Base-by-base conservation (phyloP, 1,140 invertebrate genomes). In the Stegodyphus mimosarum region DNA sequence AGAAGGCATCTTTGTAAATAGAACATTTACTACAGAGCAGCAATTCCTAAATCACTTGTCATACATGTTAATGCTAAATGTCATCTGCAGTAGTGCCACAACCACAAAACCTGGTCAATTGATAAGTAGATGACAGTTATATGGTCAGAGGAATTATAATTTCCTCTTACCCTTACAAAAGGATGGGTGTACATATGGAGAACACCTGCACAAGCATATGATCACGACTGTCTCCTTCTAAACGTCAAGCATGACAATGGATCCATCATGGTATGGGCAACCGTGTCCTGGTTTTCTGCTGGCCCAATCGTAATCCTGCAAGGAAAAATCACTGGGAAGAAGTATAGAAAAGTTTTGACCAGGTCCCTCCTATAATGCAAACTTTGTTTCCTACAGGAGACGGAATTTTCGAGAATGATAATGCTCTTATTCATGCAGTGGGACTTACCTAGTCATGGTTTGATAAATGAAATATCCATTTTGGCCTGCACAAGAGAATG, bases 141-240 rank as follows among this genome's bases (percentile, higher is more conserved):
- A 72, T 50, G 6, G 1, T 49, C 33, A 49, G 33, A 11, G 6
- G 11, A 50, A 72, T 49, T 6, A 5, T 13, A n/a, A 2, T 18
- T 67, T n/a, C 2, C 13, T 17, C 11, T 67, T 67, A 15, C 6
- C 13, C 7, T 6, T 17, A 13, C 11, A 67, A 67, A 9, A 67
- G 17, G 17, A 17, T n/a, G 64, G 3, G 64, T 67, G 64, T n/a
- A 67, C 64, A 6, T 67, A 4, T 67, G 11, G 17, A 67, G 64
- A n/a, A n/a, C 64, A n/a, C 64, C 64, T n/a, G 17, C 64, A 67
- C 64, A 17, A 67, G 64, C 64, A 7, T 67, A 67, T 17, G 64
- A 67, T 60, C 55, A 5, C 5, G 5, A 60, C 5, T 60, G 5
- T 67, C 17, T 67, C 64, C 64, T 67, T 67, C 64, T n/a, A 67